Evolutionary conservation across 1,140 invertebrate genomes (phyloP).

Genomic region (Camponotus floridanus): DNA sequence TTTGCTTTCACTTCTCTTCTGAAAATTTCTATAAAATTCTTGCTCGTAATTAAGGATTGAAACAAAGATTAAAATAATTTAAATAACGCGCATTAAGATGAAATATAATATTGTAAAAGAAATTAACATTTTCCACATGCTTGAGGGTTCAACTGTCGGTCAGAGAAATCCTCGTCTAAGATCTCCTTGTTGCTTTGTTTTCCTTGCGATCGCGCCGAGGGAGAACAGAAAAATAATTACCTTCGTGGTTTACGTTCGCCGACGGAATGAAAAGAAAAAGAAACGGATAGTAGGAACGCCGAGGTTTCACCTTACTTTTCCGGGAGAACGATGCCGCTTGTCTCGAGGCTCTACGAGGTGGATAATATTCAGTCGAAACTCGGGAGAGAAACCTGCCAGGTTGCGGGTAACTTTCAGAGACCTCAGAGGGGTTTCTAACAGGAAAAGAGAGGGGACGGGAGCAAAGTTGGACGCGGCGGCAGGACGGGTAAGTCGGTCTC

Average conservation of each 20-base stretch:
- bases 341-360: slow-evolving; percentile 9
- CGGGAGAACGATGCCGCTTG: not conserved
- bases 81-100: not conserved
- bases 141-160: not conserved
- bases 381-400: slow-evolving; percentile 70
- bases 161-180: not conserved
- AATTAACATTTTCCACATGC: not conserved
- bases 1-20: not conserved
- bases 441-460: not conserved
- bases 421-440: slow-evolving; percentile 43
- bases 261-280: not conserved
- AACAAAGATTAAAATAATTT: not conserved
- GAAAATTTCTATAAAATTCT: not conserved
- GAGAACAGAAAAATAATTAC: slow-evolving; percentile 67
- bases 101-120: slow-evolving; percentile 1
- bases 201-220: slow-evolving; percentile 54
- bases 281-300: not conserved
- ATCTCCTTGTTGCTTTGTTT: slow-evolving; percentile 25
- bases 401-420: slow-evolving; percentile 67
- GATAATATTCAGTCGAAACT: slow-evolving; percentile 63
- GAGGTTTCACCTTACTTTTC: slow-evolving; percentile 44
- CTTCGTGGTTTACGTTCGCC: slow-evolving; percentile 24
- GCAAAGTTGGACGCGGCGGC: not conserved
- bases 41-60: not conserved
- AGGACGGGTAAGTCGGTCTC: slow-evolving; percentile 51